A percentile compares a stretch with the other conserved stretches of the same genome.
phyloP scores from a whole-genome alignment of 2,888 invertebrate species.

The Hirudinaria manillensis region DNA sequence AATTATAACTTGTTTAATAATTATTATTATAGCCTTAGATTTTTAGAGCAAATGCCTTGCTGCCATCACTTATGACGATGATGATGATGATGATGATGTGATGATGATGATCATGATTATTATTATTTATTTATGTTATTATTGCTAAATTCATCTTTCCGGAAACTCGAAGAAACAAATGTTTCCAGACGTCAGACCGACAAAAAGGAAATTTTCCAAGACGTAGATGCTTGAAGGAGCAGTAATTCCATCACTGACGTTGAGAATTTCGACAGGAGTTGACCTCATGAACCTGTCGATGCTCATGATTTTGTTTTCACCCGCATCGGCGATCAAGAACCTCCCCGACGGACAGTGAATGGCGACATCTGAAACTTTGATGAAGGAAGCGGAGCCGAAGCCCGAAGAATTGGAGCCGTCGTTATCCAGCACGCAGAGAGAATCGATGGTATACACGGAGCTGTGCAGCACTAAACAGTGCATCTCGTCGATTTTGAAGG shows the following conservation, averaged over 20 bases:
- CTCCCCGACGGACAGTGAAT: not conserved
- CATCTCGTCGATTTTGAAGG: not conserved
- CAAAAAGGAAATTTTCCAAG: not conserved
- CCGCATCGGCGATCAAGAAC: slow-evolving; percentile 15
- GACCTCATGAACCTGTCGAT: not conserved
- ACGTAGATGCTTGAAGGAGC: slow-evolving; percentile 11
- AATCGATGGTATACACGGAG: not conserved
- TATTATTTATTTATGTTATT: too few species aligned
- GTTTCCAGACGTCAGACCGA: slow-evolving; percentile 23
- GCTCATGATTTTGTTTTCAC: not conserved
- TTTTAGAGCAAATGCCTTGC: too few species aligned
- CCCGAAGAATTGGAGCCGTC: slow-evolving; percentile 19
- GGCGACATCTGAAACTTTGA: slow-evolving; percentile 21
- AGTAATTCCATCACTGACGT: slow-evolving; percentile 9
- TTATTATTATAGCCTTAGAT: too few species aligned
- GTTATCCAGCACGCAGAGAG: slow-evolving; percentile 9
- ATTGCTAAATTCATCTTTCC: not conserved
- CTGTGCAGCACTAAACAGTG: slow-evolving; percentile 13
- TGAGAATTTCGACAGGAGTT: slow-evolving; percentile 6
- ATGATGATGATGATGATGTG: too few species aligned
- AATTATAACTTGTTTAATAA: too few species aligned
- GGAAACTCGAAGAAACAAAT: slow-evolving; percentile 18
- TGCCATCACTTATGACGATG: too few species aligned
- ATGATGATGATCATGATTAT: too few species aligned
- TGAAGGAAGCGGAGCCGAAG: slow-evolving; percentile 2